Evolutionary conservation across 64 coral and sea anemone genomes (phyloP).

Genomic region (Actinia tenebrosa): DNA sequence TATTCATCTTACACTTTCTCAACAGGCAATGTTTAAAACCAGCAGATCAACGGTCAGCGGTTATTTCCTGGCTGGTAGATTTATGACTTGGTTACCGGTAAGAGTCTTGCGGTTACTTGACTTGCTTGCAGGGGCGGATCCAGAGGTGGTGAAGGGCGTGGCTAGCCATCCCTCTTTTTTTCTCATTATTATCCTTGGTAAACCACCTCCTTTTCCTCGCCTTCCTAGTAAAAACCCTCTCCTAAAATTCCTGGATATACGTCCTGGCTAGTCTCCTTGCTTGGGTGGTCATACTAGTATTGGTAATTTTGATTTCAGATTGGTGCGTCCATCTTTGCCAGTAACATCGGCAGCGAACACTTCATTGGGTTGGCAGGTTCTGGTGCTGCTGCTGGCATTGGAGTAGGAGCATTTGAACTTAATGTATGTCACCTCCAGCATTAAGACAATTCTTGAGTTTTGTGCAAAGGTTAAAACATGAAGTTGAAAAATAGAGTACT

Average conservation of each 20-base stretch:
- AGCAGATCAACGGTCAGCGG: slow-evolving; percentile 87
- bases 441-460: background rate
- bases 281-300: too few relatives aligned
- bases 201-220: too few relatives aligned
- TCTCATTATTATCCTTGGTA: too few relatives aligned
- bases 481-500: too few relatives aligned
- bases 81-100: slow-evolving; percentile 92
- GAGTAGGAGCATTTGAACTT: slow-evolving; percentile 77
- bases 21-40: slow-evolving; percentile 85
- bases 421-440: slow-evolving; percentile 33
- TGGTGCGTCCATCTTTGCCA: slow-evolving; percentile 72
- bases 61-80: slow-evolving; percentile 88
- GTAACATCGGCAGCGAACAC: slow-evolving; percentile 78
- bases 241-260: too few relatives aligned
- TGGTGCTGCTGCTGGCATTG: slow-evolving; percentile 66
- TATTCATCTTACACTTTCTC: too few relatives aligned
- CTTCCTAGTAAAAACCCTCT: too few relatives aligned
- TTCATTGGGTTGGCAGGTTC: slow-evolving; percentile 56
- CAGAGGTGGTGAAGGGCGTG: too few relatives aligned
- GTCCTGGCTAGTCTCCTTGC: too few relatives aligned
- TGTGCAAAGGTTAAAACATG: too few relatives aligned
- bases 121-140: too few relatives aligned
- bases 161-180: too few relatives aligned
- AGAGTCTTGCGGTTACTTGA: background rate
- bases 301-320: slow-evolving; percentile 6